These are phyloP conservation scores for Drosophila mauritiana DNA, from an alignment of 1,140 invertebrate species.

Conservation along the genomic window DNA sequence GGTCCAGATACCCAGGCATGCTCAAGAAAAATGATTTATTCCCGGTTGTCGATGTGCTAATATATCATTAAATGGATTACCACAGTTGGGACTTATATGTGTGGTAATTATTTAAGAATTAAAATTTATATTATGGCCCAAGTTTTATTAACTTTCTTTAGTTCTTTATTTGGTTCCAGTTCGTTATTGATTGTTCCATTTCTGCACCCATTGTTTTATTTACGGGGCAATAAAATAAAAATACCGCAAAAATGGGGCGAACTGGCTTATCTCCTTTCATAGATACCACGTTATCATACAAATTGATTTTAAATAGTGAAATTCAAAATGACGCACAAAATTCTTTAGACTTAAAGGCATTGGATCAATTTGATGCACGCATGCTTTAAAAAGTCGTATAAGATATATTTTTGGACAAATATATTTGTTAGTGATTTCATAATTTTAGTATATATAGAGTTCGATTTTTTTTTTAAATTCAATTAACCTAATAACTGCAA, in stretches of 20 bases:
- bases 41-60: neutral
- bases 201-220: slow-evolving; percentile 21
- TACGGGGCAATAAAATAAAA: slow-evolving; percentile 19
- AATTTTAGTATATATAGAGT: neutral
- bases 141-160: slow-evolving; percentile 8
- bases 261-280: slow-evolving; percentile 10
- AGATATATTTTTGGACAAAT: neutral
- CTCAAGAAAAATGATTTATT: neutral
- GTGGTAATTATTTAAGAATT: too few species aligned
- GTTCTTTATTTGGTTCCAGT: neutral
- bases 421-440: neutral
- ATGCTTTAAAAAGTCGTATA: neutral
- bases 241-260: slow-evolving; percentile 22
- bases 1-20: neutral
- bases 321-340: slow-evolving; percentile 1
- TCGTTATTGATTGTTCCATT: neutral
- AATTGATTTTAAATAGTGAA: slow-evolving; percentile 43
- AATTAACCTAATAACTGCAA: too few species aligned
- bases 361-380: neutral
- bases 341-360: slow-evolving; percentile 4
- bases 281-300: slow-evolving; percentile 21
- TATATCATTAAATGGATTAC: neutral
- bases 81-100: neutral
- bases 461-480: neutral
- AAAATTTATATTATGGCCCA: neutral